Percentiles rank a stretch among this genome's conserved stretches.
Conservation (phyloP, 1,140 invertebrate species). For the Lordiphosa stackelbergi region DNA sequence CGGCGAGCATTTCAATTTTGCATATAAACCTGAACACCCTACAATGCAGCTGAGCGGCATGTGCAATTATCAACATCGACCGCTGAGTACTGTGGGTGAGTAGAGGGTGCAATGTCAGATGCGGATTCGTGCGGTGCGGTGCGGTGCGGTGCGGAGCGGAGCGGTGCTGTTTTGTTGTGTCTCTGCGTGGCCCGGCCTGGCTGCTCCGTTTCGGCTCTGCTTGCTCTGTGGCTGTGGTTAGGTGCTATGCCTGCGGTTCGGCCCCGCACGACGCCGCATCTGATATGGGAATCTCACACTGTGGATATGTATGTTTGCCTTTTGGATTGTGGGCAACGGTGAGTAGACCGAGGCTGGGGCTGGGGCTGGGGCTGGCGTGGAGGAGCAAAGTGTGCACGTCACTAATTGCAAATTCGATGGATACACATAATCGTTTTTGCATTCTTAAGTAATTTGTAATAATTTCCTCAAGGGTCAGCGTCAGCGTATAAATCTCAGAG, state of each 20-base stretch:
- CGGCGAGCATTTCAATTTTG: slow-evolving; percentile 36
- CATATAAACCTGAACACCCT: slow-evolving; percentile 35
- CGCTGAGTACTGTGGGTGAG: slow-evolving; percentile 27
- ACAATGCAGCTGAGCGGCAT: slow-evolving; percentile 26
- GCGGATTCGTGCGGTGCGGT: slow-evolving; percentile 18
- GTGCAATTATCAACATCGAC: slow-evolving; percentile 34
- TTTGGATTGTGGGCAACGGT: slow-evolving; percentile 25
- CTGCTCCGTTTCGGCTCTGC: slow-evolving; percentile 12
- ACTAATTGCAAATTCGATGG: slow-evolving; percentile 77
- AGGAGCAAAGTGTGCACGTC: slow-evolving; percentile 70
- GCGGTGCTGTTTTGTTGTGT: slow-evolving; percentile 36
- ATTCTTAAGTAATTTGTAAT: slow-evolving; percentile 77
- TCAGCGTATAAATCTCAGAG: slow-evolving; percentile 68
- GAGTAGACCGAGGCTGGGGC: slow-evolving; percentile 12
- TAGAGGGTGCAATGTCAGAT: slow-evolving; percentile 27
- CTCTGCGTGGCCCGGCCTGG: slow-evolving; percentile 29
- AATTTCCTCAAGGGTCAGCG: slow-evolving; percentile 76
- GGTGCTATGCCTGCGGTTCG: slow-evolving; percentile 45
- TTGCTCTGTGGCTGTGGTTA: slow-evolving; percentile 31
- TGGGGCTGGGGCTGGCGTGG: slow-evolving; percentile 28
- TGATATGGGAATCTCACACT: slow-evolving; percentile 64
- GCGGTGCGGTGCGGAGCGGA: slow-evolving; percentile 12
- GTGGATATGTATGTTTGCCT: slow-evolving; percentile 40
- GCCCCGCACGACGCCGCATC: slow-evolving; percentile 45
- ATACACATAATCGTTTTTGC: slow-evolving; percentile 77